Evolutionary conservation across 2,113 vertebrate genomes (phyloP), one percentile per base, ranked within the genome.

Genomic region (Malurus melanocephalus): DNA sequence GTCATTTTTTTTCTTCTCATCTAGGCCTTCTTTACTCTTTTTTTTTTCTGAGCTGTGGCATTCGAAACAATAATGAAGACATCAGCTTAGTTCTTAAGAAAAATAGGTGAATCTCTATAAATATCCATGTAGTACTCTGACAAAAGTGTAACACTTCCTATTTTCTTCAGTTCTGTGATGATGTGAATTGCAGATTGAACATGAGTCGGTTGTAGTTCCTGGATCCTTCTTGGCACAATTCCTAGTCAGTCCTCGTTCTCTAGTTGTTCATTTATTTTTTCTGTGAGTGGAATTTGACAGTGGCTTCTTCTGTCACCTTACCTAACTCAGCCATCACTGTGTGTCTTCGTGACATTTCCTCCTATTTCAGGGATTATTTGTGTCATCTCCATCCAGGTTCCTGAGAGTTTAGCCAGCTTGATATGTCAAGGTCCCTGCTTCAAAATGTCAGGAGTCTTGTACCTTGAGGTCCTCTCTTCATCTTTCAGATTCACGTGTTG

Each of bases 181-280:
- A 69, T 92, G 55, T 74, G 56, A 77, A 62, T 74, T 94, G 68
- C 27, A 78, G 45, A 73, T 85, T 77, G 52, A 88, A 60, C 19
- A 19, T 55, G 56, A 80, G 55, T 78, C 13, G n/a, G 10, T 24
- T 88, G 48, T 65, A 81, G 48, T 30, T 90, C 13, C n/a, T 71
- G 68, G 33, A 57, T 83, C 56, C 15, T 69, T 83, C 64, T 67
- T 93, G 80, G 48, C 56, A 43, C 28, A 51, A 72, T 32, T 73
- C n/a, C 46, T 76, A 57, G 38, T 57, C 38, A 57, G 38, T 76
- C 22, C 22, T 85, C 6, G 3, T 77, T 71, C 56, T 77, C 5
- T 52, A 71, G 67, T 38, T 85, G 16, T 87, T 61, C 20, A 15
- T 82, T 82, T 75, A 61, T 49, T 73, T 12, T 76, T 91, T 80